Percentiles rank a stretch among this genome's conserved stretches.
These are phyloP conservation scores for Cydia fagiglandana DNA, from an alignment of 1,140 invertebrate species.

Conservation along the genomic window DNA sequence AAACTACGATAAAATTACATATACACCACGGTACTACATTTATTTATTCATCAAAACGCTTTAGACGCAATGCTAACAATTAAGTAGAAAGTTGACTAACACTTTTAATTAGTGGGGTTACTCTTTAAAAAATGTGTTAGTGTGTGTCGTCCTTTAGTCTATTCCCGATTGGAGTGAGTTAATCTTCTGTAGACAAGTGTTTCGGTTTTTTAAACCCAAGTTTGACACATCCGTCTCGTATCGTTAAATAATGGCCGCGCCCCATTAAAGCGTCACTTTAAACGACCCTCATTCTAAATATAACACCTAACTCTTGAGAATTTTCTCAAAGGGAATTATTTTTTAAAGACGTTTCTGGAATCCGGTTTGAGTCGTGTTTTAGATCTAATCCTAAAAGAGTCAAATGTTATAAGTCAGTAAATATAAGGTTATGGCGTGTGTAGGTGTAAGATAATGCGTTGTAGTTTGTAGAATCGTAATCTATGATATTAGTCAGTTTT, in stretches of 20 bases:
- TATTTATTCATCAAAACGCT: neutral
- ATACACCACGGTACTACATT: neutral
- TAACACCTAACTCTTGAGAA: conserved; percentile 56
- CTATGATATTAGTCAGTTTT: conserved; percentile 27
- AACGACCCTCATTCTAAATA: conserved; percentile 54
- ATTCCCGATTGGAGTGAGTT: conserved; percentile 38
- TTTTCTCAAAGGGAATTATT: conserved; percentile 46
- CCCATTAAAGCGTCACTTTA: conserved; percentile 56
- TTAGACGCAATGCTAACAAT: neutral
- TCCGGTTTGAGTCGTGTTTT: conserved; percentile 13
- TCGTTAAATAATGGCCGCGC: conserved; percentile 50
- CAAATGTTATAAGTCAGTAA: conserved; percentile 31
- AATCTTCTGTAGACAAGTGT: conserved; percentile 38
- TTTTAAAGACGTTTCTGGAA: conserved; percentile 18
- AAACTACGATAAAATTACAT: too few relatives aligned
- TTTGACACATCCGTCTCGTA: conserved; percentile 52
- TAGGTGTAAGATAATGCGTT: conserved; percentile 20
- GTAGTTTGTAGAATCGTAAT: conserved; percentile 22
- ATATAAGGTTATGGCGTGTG: conserved; percentile 11
- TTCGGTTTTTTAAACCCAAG: conserved; percentile 45
- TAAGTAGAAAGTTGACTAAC: neutral
- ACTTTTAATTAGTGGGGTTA: neutral
- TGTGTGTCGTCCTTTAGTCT: neutral
- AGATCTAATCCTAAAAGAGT: conserved; percentile 14
- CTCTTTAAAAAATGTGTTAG: neutral